A percentile compares a stretch with the other conserved stretches of the same genome.
phyloP scores from a whole-genome alignment of 2,888 invertebrate genomes.

The Lepidochitona cinerea region DNA sequence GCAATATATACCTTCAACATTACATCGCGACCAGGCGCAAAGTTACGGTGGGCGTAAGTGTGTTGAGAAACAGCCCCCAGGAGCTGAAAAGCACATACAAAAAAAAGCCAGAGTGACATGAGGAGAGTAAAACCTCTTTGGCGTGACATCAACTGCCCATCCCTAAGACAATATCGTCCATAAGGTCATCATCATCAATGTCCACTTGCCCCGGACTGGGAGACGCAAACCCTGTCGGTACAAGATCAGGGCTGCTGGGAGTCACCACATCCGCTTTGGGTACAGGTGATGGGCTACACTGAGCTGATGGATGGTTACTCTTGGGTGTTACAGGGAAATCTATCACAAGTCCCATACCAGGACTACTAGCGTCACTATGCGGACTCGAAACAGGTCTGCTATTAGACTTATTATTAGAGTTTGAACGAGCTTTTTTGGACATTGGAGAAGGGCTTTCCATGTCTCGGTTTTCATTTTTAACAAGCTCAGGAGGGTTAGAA shows the following conservation, averaged over 20 bases:
- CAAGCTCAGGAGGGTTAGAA: not conserved
- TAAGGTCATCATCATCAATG: conserved; percentile 90
- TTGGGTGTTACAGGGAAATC: conserved; percentile 57
- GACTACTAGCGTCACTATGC: conserved; percentile 64
- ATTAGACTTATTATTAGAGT: not conserved
- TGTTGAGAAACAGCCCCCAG: too few relatives aligned
- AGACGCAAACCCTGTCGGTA: conserved; percentile 18
- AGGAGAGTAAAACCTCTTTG: not conserved
- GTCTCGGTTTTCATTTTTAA: not conserved
- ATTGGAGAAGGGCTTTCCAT: not conserved
- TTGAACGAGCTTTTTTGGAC: not conserved
- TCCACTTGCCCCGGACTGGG: conserved; percentile 79
- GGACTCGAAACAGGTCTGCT: conserved; percentile 44
- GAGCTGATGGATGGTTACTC: conserved; percentile 7
- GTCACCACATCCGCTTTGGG: conserved; percentile 26
- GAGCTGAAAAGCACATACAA: too few relatives aligned
- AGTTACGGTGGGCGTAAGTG: too few relatives aligned
- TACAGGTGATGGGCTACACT: conserved; percentile 29
- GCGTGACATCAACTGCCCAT: conserved; percentile 12
- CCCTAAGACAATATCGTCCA: conserved; percentile 83
- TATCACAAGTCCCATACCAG: conserved; percentile 69
- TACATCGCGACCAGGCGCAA: too few relatives aligned
- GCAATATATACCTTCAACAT: too few relatives aligned
- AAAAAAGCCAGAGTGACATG: too few relatives aligned
- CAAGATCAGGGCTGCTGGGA: not conserved